Evolutionary conservation across 2,888 invertebrate genomes (phyloP).

Genomic region (Thymelicus lineola): DNA sequence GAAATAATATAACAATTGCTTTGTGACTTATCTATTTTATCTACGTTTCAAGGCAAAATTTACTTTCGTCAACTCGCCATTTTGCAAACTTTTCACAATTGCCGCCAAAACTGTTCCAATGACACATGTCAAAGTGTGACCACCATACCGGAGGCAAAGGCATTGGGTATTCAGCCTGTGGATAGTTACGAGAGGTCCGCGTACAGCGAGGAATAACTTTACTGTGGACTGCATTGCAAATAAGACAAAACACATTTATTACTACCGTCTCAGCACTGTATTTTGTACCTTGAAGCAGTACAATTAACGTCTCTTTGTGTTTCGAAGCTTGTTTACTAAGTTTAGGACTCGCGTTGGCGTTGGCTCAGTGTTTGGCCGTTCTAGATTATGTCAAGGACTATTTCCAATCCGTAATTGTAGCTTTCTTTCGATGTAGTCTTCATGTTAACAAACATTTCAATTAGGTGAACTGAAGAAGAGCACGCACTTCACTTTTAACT

Average conservation of each 20-base stretch:
- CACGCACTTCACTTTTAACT: neutral
- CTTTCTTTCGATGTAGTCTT: conserved; percentile 61
- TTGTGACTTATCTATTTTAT: neutral
- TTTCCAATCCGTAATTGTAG: conserved; percentile 59
- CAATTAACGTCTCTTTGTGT: conserved; percentile 44
- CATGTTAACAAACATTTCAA: conserved; percentile 7
- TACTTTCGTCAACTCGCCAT: conserved; percentile 11
- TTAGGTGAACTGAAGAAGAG: neutral
- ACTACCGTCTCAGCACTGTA: conserved; percentile 20
- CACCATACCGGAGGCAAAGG: conserved; percentile 54
- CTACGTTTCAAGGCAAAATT: conserved; percentile 12
- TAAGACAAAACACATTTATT: conserved; percentile 52
- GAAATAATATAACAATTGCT: conserved; percentile 3
- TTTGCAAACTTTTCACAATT: conserved; percentile 35
- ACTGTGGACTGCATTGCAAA: conserved; percentile 71
- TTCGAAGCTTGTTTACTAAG: conserved; percentile 13
- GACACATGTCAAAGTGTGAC: conserved; percentile 49
- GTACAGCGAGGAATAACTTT: conserved; percentile 68
- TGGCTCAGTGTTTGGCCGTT: conserved; percentile 62
- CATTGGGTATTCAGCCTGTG: conserved; percentile 71
- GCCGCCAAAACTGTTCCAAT: conserved; percentile 42
- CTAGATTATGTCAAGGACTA: conserved; percentile 78
- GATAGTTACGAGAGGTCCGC: conserved; percentile 67
- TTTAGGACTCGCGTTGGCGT: conserved; percentile 43
- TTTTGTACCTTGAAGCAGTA: conserved; percentile 40